Base-by-base conservation (phyloP, 2,113 vertebrate genomes). In the Corythoichthys intestinalis region DNA sequence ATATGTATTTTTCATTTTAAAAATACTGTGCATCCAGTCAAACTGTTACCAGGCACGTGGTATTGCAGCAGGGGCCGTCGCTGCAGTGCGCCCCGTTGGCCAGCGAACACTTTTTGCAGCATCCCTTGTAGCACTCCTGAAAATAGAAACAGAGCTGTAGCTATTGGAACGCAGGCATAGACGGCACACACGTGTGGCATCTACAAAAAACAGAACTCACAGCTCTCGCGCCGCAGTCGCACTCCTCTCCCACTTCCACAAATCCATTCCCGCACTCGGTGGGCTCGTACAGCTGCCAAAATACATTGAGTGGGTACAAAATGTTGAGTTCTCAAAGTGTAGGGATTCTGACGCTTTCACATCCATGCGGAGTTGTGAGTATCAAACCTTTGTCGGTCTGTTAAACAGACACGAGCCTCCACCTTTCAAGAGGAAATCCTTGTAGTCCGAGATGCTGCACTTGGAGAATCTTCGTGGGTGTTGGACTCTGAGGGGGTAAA, bases 51-150 rank as follows among this genome's bases (percentile, higher is more conserved):
- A 96, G 92, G 82, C 97, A 99, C 0, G 94, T 94, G 1, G 91
- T 93, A 65, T 98, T 98, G 82, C 97, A 99, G 91, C 97, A 99
- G 4, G 96, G 97, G 20, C 97, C 97, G 0, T 98, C 94, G 0
- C 96, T 98, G 85, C 97, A 99, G 34, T 98, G 97, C 6, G 95
- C 97, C 60, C 96, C 96, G 0, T 97, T 99, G 73, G 97, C 95
- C 10, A 99, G 93, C 41, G 97, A 99, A 59, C 97, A 99, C 73
- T 99, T 99, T 90, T 99, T 99, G 84, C 97, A 99, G 83, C 97
- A 99, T 48, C 96, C 88, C 65, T 93, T 94, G 38, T 94, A 94
- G 86, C 97, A 99, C 65, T 98, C 97, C 97, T 99, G 61, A 60
- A 85, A 68, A 79, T 6, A 78, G 37, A 54, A 83, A 34, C 73